phyloP scores from a whole-genome alignment of 2,888 invertebrate species.

The Chalcosyrphus nemorum region DNA sequence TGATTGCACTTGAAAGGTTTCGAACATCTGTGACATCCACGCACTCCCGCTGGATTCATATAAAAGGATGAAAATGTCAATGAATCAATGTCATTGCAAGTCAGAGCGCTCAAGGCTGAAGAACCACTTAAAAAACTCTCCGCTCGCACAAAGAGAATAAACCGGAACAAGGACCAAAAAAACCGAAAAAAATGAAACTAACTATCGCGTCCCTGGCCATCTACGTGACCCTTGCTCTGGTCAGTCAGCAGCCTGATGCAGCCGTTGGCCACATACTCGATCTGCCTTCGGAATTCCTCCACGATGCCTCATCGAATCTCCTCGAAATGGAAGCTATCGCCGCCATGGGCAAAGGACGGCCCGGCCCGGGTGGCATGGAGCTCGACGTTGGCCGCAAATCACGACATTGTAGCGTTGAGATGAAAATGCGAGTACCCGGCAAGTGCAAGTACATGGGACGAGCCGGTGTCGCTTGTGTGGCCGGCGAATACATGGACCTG shows the following conservation, averaged over 20 bases:
- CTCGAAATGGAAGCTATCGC: constrained; percentile 62
- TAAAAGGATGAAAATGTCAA: constrained; percentile 58
- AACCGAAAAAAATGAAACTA: constrained; percentile 47
- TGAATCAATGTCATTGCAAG: constrained; percentile 56
- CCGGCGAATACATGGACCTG: constrained; percentile 80
- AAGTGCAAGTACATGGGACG: constrained; percentile 78
- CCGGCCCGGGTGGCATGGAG: constrained; percentile 5
- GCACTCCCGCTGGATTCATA: constrained; percentile 20
- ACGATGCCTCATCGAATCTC: constrained; percentile 60
- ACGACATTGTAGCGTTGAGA: constrained; percentile 78
- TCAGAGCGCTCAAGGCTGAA: constrained; percentile 19
- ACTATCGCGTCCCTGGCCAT: constrained; percentile 45
- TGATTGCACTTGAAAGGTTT: constrained; percentile 57
- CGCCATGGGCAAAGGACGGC: constrained; percentile 44
- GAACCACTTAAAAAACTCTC: constrained; percentile 10
- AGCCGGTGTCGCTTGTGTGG: constrained; percentile 78
- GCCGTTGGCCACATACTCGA: constrained; percentile 55
- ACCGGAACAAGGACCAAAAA: neutral
- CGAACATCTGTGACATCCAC: constrained; percentile 27
- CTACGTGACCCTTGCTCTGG: constrained; percentile 57
- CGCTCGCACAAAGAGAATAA: no score
- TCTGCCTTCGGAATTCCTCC: constrained; percentile 60
- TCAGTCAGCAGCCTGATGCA: constrained; percentile 41
- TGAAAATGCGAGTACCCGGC: constrained; percentile 78
- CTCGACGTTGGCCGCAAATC: constrained; percentile 48